Conservation (phyloP, 2,888 invertebrate species). For the Nymphalis c-album region DNA sequence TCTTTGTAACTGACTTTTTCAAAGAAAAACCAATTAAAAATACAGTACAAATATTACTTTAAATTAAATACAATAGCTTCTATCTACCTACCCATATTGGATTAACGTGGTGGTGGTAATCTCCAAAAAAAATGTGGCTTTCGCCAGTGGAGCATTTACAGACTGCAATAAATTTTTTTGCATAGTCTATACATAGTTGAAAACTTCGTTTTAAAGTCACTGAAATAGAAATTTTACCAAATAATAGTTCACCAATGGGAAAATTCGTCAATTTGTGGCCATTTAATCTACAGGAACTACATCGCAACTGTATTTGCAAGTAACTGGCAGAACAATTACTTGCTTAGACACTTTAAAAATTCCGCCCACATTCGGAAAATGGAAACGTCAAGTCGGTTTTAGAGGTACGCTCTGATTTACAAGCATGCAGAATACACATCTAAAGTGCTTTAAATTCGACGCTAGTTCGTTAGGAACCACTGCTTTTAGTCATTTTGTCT, state of each 20-base stretch:
- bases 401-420: slow-evolving; percentile 31
- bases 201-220: too few relatives aligned
- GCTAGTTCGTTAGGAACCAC: slow-evolving; percentile 22
- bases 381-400: slow-evolving; percentile 56
- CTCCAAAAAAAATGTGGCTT: too few relatives aligned
- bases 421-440: slow-evolving; percentile 21
- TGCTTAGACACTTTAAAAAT: slow-evolving; percentile 75
- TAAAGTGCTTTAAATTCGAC: slow-evolving; percentile 22
- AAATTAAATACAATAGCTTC: too few relatives aligned
- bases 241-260: background rate
- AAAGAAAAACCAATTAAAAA: too few relatives aligned
- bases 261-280: background rate
- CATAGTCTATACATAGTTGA: too few relatives aligned
- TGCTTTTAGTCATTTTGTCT: slow-evolving; percentile 15
- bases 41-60: too few relatives aligned
- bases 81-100: too few relatives aligned
- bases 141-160: too few relatives aligned
- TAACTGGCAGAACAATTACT: slow-evolving; percentile 79
- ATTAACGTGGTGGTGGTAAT: too few relatives aligned
- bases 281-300: slow-evolving; percentile 3
- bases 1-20: too few relatives aligned
- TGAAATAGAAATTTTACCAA: background rate
- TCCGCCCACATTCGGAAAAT: slow-evolving; percentile 68
- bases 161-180: too few relatives aligned
- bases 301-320: slow-evolving; percentile 40